These are phyloP conservation scores for Tetropium fuscum DNA, from an alignment of 2,888 invertebrate genomes.

Conservation along the genomic window DNA sequence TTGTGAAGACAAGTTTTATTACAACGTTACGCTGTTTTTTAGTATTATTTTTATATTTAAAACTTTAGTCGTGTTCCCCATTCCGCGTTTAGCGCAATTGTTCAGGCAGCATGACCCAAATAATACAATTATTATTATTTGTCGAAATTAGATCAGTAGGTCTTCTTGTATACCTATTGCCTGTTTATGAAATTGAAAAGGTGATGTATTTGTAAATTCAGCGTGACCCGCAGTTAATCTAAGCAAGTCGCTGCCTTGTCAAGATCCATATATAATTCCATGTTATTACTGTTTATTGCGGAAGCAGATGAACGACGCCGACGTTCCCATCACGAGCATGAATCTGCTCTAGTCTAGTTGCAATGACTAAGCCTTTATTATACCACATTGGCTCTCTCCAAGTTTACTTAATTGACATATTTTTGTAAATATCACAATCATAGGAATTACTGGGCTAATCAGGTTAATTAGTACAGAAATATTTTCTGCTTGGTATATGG, in stretches of 20 bases:
- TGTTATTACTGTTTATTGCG: conserved; percentile 22
- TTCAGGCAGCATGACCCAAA: too few relatives aligned
- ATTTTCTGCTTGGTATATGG: too few relatives aligned
- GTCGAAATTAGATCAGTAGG: too few relatives aligned
- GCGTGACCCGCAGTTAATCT: conserved; percentile 17
- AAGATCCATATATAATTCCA: conserved; percentile 20
- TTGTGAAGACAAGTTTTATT: too few relatives aligned
- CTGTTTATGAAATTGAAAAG: too few relatives aligned
- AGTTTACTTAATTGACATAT: background rate
- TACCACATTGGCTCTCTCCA: background rate
- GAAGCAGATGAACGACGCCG: conserved; percentile 24
- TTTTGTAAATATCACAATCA: background rate
- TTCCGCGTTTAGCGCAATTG: too few relatives aligned
- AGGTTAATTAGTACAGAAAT: too few relatives aligned
- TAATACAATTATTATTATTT: too few relatives aligned
- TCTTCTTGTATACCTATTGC: too few relatives aligned
- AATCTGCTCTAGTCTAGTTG: conserved; percentile 13
- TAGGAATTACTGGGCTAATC: background rate
- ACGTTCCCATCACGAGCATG: conserved; percentile 23
- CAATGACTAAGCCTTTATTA: background rate
- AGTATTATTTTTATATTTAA: too few relatives aligned
- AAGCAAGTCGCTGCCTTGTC: conserved; percentile 18
- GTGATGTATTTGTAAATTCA: conserved; percentile 10
- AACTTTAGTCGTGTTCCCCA: too few relatives aligned
- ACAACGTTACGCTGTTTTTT: too few relatives aligned